These are phyloP conservation scores for Tapera naevia DNA, from an alignment of 2,797 vertebrate species.

Conservation along the genomic window DNA sequence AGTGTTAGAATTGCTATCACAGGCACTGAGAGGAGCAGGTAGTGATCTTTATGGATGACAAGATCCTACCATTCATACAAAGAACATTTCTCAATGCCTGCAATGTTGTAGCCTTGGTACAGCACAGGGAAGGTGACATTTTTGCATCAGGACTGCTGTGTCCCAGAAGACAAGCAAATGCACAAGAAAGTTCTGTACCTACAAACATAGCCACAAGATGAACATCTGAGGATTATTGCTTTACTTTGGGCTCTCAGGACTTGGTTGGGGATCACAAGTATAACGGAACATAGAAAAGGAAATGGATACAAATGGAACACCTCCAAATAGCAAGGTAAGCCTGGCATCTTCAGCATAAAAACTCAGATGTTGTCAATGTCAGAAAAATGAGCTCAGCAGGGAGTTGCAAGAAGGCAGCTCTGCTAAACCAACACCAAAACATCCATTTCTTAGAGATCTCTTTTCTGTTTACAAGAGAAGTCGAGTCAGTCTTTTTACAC, in stretches of 20 bases:
- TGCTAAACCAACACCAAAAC: accelerated
- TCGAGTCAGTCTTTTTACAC: background rate
- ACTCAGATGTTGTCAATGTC: accelerated
- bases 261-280: background rate
- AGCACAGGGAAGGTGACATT: accelerated
- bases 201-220: accelerated
- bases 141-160: background rate
- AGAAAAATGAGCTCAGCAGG: accelerated
- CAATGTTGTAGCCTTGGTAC: background rate
- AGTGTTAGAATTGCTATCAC: accelerated
- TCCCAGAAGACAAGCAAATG: background rate
- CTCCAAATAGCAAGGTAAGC: background rate
- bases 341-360: background rate
- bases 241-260: background rate
- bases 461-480: background rate
- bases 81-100: background rate
- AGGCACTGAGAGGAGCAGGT: background rate
- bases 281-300: accelerated
- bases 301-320: background rate
- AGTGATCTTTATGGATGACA: background rate
- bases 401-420: background rate
- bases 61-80: accelerated
- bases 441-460: background rate
- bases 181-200: background rate
- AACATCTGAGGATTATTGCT: background rate